phyloP scores from a whole-genome alignment of 2,797 vertebrate genomes.

The Platalea minor region DNA sequence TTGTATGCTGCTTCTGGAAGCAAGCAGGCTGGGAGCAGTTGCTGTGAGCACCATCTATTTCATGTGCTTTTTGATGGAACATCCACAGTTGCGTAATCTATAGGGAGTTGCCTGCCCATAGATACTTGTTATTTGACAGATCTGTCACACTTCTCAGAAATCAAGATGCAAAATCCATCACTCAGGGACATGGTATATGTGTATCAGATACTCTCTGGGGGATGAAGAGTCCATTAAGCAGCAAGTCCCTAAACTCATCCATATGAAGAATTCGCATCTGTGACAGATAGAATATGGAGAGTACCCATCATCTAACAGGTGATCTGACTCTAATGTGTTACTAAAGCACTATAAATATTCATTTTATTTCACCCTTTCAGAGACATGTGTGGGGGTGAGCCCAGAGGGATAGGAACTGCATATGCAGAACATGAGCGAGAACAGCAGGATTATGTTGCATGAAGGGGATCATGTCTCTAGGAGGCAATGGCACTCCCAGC shows the following conservation, averaged over 20 bases:
- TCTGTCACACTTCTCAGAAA: constrained; percentile 56
- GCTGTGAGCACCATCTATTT: not conserved
- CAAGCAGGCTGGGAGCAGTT: not conserved
- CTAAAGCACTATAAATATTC: not conserved
- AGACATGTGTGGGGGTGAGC: not conserved
- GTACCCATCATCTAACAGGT: not conserved
- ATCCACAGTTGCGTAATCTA: not conserved
- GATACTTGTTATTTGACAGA: constrained; percentile 50
- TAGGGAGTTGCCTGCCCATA: constrained; percentile 31
- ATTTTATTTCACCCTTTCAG: not conserved
- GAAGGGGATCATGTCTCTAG: not conserved
- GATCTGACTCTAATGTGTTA: not conserved
- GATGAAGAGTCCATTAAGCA: constrained; percentile 18
- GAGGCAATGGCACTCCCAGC: not conserved
- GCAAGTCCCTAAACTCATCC: constrained; percentile 13
- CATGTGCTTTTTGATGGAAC: not conserved
- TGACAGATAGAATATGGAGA: constrained; percentile 45
- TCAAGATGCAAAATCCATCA: constrained; percentile 63
- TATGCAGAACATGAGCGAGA: not conserved
- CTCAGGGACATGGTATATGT: constrained; percentile 29
- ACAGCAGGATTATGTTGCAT: not conserved
- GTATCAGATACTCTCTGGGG: constrained; percentile 24
- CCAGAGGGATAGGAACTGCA: not conserved
- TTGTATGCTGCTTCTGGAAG: not conserved
- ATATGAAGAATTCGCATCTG: constrained; percentile 3